These are phyloP conservation scores for Psilopsiagon aymara DNA, from an alignment of 2,113 vertebrate genomes.

Conservation along the genomic window DNA sequence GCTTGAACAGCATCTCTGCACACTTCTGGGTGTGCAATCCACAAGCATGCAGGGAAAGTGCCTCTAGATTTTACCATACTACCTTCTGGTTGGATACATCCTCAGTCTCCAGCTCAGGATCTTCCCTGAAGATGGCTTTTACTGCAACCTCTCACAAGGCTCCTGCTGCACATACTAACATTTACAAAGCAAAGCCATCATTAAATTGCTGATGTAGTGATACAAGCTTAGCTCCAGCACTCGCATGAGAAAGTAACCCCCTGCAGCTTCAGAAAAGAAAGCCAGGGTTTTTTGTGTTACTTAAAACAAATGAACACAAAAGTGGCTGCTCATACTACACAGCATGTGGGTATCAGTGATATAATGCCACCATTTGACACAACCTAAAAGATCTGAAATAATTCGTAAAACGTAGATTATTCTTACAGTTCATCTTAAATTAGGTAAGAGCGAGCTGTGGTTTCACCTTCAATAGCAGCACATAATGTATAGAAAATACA, in stretches of 20 bases:
- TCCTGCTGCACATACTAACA: not conserved
- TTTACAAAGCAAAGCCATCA: not conserved
- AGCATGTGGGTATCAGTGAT: not conserved
- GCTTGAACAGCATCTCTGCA: not conserved
- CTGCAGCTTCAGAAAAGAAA: not conserved
- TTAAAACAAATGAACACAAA: not conserved
- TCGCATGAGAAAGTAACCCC: not conserved
- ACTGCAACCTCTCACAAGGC: not conserved
- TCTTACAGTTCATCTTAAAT: not conserved
- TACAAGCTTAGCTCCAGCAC: not conserved
- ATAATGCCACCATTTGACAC: not conserved
- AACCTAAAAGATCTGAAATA: not conserved
- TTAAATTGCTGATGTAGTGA: not conserved
- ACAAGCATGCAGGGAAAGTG: not conserved
- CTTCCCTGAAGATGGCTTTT: not conserved
- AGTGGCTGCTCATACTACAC: not conserved
- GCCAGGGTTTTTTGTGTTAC: not conserved
- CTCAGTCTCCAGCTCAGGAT: not conserved
- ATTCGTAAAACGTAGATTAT: not conserved
- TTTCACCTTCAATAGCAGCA: conserved; percentile 57
- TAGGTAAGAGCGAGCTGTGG: not conserved
- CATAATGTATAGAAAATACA: not conserved
- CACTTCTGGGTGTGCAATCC: not conserved
- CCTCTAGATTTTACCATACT: not conserved
- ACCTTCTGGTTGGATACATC: not conserved